These are phyloP conservation scores for Aepyceros melampus DNA, from an alignment of 2,113 vertebrate species.

Conservation along the genomic window DNA sequence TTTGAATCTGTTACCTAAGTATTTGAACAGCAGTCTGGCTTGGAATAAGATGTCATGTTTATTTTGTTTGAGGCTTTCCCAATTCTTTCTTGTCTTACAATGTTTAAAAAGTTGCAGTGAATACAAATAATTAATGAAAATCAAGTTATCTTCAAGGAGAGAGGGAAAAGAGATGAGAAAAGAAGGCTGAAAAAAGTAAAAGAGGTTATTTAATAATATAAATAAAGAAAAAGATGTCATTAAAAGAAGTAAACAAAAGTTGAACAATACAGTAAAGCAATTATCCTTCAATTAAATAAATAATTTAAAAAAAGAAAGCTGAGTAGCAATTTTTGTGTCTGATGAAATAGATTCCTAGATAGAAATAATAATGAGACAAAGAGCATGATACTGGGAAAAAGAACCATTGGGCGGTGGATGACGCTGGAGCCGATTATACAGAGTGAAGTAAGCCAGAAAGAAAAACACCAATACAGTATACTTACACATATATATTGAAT, in stretches of 20 bases:
- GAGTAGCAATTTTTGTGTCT: background rate
- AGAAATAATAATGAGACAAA: background rate
- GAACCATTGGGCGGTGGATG: background rate
- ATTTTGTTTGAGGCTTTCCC: background rate
- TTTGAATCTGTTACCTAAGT: background rate
- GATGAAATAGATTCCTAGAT: background rate
- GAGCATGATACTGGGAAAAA: background rate
- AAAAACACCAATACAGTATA: no score
- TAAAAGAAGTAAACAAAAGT: background rate
- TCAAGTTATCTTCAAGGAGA: slow-evolving; percentile 1
- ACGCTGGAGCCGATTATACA: no score
- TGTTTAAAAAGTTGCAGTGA: background rate
- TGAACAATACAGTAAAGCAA: background rate
- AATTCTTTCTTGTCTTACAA: background rate
- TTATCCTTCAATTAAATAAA: background rate
- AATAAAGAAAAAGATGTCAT: slow-evolving; percentile 10
- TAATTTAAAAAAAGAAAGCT: background rate
- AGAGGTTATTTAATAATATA: background rate
- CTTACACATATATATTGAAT: no score
- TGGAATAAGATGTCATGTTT: background rate
- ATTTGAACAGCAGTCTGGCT: background rate
- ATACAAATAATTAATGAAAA: background rate
- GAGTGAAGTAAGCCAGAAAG: no score
- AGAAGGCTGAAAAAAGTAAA: background rate
- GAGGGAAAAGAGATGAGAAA: background rate